Conservation (phyloP, 2,888 invertebrate species). For the Polyploca ridens region DNA sequence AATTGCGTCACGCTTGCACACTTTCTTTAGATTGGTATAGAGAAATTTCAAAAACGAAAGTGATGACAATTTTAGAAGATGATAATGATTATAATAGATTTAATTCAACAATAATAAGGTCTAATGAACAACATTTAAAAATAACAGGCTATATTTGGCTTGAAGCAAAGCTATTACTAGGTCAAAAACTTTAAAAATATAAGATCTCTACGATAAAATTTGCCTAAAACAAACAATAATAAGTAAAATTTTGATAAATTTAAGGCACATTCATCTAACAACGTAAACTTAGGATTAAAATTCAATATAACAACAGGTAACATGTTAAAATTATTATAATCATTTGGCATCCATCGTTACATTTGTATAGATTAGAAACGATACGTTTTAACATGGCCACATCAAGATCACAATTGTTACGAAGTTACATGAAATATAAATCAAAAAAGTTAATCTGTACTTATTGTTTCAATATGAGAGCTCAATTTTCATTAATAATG, state of each 20-base stretch:
- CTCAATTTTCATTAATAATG: background rate
- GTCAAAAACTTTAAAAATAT: constrained; percentile 18
- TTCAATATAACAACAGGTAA: constrained; percentile 53
- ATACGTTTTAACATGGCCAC: constrained; percentile 63
- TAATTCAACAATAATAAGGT: background rate
- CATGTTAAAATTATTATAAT: constrained; percentile 49
- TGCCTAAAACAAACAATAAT: constrained; percentile 6
- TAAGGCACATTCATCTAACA: constrained; percentile 53
- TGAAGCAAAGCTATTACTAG: constrained; percentile 44
- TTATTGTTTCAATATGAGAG: background rate
- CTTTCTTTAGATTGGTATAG: background rate
- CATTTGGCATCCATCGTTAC: constrained; percentile 66
- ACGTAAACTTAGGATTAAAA: constrained; percentile 36
- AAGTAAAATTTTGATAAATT: constrained; percentile 10
- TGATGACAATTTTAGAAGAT: background rate
- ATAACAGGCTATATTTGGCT: constrained; percentile 35
- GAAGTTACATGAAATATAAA: constrained; percentile 30
- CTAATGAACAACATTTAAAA: constrained; percentile 4
- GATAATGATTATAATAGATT: background rate
- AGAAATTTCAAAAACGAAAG: too few species aligned
- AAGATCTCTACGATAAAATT: constrained; percentile 7
- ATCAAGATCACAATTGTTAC: constrained; percentile 51
- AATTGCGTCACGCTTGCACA: background rate
- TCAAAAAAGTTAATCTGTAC: constrained; percentile 32
- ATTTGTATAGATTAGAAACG: constrained; percentile 35